phyloP scores from a whole-genome alignment of 2,113 vertebrate species.

The Rynchops niger region DNA sequence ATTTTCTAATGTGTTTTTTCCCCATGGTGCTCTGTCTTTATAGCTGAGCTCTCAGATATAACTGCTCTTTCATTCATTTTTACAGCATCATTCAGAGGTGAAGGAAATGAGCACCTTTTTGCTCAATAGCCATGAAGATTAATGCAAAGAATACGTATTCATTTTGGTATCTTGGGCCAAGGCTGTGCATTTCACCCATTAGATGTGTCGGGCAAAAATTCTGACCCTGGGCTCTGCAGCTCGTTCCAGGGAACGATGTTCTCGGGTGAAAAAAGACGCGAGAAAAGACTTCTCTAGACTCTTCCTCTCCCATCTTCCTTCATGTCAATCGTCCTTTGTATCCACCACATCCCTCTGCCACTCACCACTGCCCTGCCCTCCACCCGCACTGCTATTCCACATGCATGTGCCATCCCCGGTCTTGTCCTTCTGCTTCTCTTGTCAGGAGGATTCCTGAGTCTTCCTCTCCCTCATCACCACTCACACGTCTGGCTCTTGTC shows the following conservation, averaged over 20 bases:
- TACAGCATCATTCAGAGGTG: neutral
- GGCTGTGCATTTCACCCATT: neutral
- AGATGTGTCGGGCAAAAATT: neutral
- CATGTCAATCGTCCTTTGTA: neutral
- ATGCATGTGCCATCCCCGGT: rapidly evolving
- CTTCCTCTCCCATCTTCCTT: neutral
- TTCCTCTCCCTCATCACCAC: neutral
- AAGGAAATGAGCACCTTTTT: neutral
- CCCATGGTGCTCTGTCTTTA: neutral
- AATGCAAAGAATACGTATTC: neutral
- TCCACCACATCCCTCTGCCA: neutral
- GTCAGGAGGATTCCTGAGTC: neutral
- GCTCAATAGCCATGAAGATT: neutral
- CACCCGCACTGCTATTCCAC: neutral
- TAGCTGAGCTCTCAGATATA: neutral
- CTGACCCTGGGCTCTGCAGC: neutral
- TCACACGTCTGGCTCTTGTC: neutral
- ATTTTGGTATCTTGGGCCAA: neutral
- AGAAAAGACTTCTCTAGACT: neutral
- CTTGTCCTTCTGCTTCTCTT: neutral
- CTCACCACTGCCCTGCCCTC: neutral
- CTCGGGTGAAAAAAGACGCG: neutral
- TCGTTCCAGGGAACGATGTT: neutral
- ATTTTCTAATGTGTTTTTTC: neutral
- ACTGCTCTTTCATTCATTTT: neutral